Evolutionary conservation across 2,113 vertebrate species (phyloP), one percentile per base, ranked within the genome.

Genomic region (Cardinalis cardinalis): DNA sequence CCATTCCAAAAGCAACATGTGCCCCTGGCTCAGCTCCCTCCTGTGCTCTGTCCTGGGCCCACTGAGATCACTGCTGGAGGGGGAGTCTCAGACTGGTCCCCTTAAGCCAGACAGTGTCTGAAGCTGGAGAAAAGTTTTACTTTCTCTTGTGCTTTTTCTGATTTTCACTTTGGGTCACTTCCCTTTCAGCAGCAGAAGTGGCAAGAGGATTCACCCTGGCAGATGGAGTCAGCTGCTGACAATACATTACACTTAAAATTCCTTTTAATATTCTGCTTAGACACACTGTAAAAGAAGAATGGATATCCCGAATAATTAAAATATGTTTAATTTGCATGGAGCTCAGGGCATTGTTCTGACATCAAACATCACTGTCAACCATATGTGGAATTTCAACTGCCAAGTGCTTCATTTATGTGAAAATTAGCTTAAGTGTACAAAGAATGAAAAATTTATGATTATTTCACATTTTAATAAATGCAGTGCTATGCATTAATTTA

Each of bases 371-470:
- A 98, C 97, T 98, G 98, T 98, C 97, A 97, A 94, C 96, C 96
- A 97, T 97, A 97, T 95, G 97, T 94, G 96, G 96, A 96, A 98
- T 97, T 97, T 97, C 97, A 97, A 91, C 97, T 96, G 97, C 97
- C 98, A 98, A 98, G 98, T 97, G 97, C 97, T 98, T 98, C 97
- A 98, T 98, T 98, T 98, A 97, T 97, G 97, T 97, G 97, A 95
- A 98, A 98, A 98, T 98, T 98, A 98, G 97, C 97, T 98, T 98
- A 98, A 98, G 98, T 97, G 98, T 97, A 98, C 97, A 96, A 97
- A 98, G 97, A 98, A 98, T 98, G 97, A 98, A 98, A 98, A 98
- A 98, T 98, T 98, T 98, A 98, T 98, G 98, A 98, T 98, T 97
- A 96, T 98, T 98, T 98, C 98, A 98, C 98, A 96, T 97, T 97